Evolutionary conservation across 1,140 invertebrate species (phyloP).

Genomic region (Conus betulinus): DNA sequence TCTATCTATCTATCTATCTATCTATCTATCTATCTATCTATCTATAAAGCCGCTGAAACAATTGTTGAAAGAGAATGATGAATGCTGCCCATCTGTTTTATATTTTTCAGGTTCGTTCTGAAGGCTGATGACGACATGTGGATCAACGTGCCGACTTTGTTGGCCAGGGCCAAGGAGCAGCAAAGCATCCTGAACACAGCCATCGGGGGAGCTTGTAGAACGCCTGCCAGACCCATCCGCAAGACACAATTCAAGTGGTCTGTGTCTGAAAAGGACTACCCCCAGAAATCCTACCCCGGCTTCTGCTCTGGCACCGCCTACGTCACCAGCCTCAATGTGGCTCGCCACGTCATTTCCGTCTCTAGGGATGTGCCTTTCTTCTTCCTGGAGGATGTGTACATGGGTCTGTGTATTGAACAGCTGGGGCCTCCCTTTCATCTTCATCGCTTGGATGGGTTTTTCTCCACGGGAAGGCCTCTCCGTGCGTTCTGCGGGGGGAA

Average conservation of each 20-base stretch:
- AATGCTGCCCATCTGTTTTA: no score
- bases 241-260: constrained; percentile 74
- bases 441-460: constrained; percentile 45
- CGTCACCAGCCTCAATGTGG: constrained; percentile 70
- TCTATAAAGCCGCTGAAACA: not conserved
- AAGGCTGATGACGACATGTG: constrained; percentile 79
- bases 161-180: constrained; percentile 34
- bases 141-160: constrained; percentile 66
- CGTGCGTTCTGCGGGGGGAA: constrained; percentile 25
- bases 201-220: constrained; percentile 45
- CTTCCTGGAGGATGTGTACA: constrained; percentile 75
- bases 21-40: not conserved
- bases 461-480: constrained; percentile 16
- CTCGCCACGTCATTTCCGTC: constrained; percentile 62
- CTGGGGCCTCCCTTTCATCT: constrained; percentile 40
- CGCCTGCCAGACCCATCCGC: constrained; percentile 51
- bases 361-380: constrained; percentile 69
- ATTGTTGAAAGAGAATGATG: no score
- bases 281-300: constrained; percentile 67
- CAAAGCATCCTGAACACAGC: constrained; percentile 24
- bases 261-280: constrained; percentile 67
- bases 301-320: constrained; percentile 76
- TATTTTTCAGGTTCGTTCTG: constrained; percentile 70
- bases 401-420: constrained; percentile 60
- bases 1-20: not conserved